Conservation (phyloP, 2,888 invertebrate species). For the Lucinisca nassula region DNA sequence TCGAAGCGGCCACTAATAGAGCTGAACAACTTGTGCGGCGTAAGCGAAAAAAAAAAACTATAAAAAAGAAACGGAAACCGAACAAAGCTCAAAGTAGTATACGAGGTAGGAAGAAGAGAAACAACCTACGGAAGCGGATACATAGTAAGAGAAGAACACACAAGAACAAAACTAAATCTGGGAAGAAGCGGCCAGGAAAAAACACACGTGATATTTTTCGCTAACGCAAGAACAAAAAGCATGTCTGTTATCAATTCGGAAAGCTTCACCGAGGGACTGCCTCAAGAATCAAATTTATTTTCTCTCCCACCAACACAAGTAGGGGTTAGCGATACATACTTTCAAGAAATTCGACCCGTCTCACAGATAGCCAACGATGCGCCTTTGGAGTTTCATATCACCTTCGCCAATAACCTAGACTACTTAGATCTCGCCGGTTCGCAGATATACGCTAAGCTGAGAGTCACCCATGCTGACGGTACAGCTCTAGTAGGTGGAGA, state of each 20-base stretch:
- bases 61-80: neutral
- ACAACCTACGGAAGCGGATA: neutral
- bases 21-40: neutral
- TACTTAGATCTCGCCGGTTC: neutral
- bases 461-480: neutral
- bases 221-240: neutral
- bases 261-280: neutral
- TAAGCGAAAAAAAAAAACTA: neutral
- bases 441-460: neutral
- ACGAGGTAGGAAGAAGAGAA: neutral
- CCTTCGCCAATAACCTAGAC: neutral
- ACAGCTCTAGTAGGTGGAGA: neutral
- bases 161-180: neutral
- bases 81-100: neutral
- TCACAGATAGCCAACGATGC: neutral
- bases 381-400: slow-evolving; percentile 1
- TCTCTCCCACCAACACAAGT: neutral
- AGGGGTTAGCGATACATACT: neutral
- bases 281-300: neutral
- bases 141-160: neutral
- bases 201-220: neutral
- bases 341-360: slow-evolving; percentile 11
- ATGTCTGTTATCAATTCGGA: neutral
- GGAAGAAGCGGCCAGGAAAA: neutral
- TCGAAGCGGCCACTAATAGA: neutral